Conservation (phyloP, 2,888 invertebrate genomes). For the Monopis laevigella region DNA sequence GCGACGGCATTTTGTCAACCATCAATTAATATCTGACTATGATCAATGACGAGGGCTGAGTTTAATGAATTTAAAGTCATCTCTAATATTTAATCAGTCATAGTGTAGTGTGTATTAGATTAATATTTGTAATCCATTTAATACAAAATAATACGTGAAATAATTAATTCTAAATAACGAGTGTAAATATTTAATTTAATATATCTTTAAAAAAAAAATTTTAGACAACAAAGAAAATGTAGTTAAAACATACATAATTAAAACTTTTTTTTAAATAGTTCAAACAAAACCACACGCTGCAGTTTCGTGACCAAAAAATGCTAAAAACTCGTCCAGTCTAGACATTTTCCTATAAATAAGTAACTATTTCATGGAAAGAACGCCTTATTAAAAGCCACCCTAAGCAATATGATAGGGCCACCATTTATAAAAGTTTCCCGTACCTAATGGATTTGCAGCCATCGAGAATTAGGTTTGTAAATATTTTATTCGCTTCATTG, state of each 20-base stretch:
- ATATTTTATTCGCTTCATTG: slow-evolving; percentile 57
- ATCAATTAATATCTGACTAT: slow-evolving; percentile 55
- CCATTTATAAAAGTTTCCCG: slow-evolving; percentile 39
- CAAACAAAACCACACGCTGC: no score
- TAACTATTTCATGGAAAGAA: slow-evolving; percentile 41
- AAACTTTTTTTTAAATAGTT: no score
- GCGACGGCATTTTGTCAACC: slow-evolving; percentile 58
- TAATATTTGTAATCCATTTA: no score
- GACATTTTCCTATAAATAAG: slow-evolving; percentile 46
- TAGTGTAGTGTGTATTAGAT: no score
- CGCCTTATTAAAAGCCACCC: slow-evolving; percentile 39
- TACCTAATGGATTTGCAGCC: slow-evolving; percentile 56
- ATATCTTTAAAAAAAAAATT: no score
- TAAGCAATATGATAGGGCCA: slow-evolving; percentile 33
- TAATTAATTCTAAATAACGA: no score
- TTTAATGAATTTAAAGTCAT: not conserved
- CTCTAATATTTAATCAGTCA: no score
- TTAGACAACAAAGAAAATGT: no score
- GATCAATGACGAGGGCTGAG: slow-evolving; percentile 42
- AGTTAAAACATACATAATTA: no score
- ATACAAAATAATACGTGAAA: no score
- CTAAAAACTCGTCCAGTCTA: slow-evolving; percentile 41
- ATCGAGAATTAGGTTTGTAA: slow-evolving; percentile 55
- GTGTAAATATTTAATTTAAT: no score
- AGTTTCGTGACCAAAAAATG: slow-evolving; percentile 50